Evolutionary conservation across 2,113 vertebrate species (phyloP), one percentile per base, ranked within the genome.

Genomic region (Sminthopsis crassicaudata): DNA sequence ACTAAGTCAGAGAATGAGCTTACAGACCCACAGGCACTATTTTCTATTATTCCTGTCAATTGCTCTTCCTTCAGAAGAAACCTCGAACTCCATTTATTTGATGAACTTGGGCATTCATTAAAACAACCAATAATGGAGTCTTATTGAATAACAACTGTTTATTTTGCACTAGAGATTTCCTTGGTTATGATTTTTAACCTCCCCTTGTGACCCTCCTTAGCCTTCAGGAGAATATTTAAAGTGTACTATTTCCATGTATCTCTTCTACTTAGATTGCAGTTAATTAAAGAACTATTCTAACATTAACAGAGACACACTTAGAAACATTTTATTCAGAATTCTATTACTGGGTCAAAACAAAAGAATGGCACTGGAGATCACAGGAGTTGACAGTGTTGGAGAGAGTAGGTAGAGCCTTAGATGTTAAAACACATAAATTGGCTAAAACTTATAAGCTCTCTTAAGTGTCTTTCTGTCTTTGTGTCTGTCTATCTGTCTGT

Each of bases 221-320:
- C 90, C 90, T 93, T 96, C 57, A 92, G 92, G 67, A 88, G 2
- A 84, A 14, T 94, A 57, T 94, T 92, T 95, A 96, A 36, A 0
- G 89, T 27, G 91, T 53, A 93, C 3, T 46, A 76, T 91, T 92
- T 96, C 42, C 46, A 93, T 52, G 91, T n/a, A 36, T 95, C n/a
- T 42, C n/a, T 23, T 84, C 84, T 53, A 90, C 7, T 94, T 94
- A 92, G 95, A 91, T 89, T 94, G 76, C 53, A 48, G 96, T 97
- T 97, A 94, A 94, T 84, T 93, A 93, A 94, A 97, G 8, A 91
- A 30, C 22, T 93, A 57, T 95, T 94, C 46, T 67, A 89, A 27
- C 36, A n/a, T 95, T 92, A 92, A 24, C 92, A 96, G 92, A 93
- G 88, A 94, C 94, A 96, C n/a, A 25, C 60, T 92, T 90, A 96